Base-by-base conservation (phyloP, 2,113 vertebrate species). In the Actinemys pallida region DNA sequence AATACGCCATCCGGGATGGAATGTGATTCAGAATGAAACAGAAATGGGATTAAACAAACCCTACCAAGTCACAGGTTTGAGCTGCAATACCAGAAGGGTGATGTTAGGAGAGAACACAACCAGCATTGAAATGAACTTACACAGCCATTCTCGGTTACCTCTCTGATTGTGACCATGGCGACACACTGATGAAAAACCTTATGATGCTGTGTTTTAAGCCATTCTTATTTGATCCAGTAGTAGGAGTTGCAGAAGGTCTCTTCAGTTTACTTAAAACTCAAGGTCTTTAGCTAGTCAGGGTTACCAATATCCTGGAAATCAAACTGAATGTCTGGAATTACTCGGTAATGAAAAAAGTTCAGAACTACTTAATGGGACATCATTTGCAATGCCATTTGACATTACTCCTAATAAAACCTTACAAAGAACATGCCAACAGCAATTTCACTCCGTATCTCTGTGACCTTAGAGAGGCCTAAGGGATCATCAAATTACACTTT, bases 131-230 rank as follows among this genome's bases (percentile, higher is more conserved):
- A 93, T 78, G 83, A 2, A 16, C 59, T 96, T 91, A 72, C 84
- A 87, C 88, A 97, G 72, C n/a, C 54, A 35, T 90, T 97, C 87
- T 57, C 85, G 35, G 11, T 53, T 86, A 91, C 85, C 45, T 96
- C 54, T 24, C 24, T 84, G 84, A 79, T 72, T 92, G 93, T 93
- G 93, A 90, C 95, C 90, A 97, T 95, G 89, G 96, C 97, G 95
- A 96, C 89, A 79, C 3, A 0, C 42, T 84, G 49, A 84, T 62
- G 47, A 49, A 94, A 92, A 93, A 4, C 90, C 89, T 89, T 94
- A 27, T 90, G 78, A 94, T 94, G 78, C 69, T 82, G n/a, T 83
- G 94, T 97, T 96, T 94, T 72, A 96, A 95, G 69, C 25, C 82
- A 65, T 89, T 97, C 69, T 91, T 89, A 31, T 93, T 93, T 93